Conservation (phyloP, 1,140 invertebrate species). For the Pseudomyrmex dendroicus region DNA sequence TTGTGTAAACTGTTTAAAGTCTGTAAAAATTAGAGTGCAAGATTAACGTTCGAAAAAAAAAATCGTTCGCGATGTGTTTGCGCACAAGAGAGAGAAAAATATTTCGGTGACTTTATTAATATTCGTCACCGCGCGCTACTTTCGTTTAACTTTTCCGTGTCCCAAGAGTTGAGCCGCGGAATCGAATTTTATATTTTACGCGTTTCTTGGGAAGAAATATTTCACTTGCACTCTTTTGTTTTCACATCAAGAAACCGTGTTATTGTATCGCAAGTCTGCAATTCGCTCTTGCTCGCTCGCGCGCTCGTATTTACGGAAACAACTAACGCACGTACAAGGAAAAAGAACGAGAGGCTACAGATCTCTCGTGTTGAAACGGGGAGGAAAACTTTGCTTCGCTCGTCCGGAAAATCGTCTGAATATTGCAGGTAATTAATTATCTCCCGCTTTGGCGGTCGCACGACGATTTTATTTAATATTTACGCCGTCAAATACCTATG, state of each 20-base stretch:
- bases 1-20: neutral
- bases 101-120: slow-evolving; percentile 57
- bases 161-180: slow-evolving; percentile 55
- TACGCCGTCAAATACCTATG: slow-evolving; percentile 36
- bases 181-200: slow-evolving; percentile 72
- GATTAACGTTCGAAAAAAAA: slow-evolving; percentile 22
- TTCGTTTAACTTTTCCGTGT: slow-evolving; percentile 60
- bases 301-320: slow-evolving; percentile 39
- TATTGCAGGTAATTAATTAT: slow-evolving; percentile 41
- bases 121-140: slow-evolving; percentile 41
- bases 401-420: neutral
- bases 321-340: slow-evolving; percentile 14
- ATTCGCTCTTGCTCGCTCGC: neutral
- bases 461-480: slow-evolving; percentile 12
- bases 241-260: neutral
- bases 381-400: neutral
- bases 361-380: neutral
- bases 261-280: slow-evolving; percentile 20
- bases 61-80: slow-evolving; percentile 4
- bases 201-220: slow-evolving; percentile 50
- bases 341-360: neutral
- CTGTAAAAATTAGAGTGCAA: neutral
- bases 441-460: neutral
- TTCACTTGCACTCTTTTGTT: slow-evolving; percentile 27
- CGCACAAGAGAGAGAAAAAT: neutral